Conservation (phyloP, 1,140 invertebrate genomes). For the Dreissena rostriformis region DNA sequence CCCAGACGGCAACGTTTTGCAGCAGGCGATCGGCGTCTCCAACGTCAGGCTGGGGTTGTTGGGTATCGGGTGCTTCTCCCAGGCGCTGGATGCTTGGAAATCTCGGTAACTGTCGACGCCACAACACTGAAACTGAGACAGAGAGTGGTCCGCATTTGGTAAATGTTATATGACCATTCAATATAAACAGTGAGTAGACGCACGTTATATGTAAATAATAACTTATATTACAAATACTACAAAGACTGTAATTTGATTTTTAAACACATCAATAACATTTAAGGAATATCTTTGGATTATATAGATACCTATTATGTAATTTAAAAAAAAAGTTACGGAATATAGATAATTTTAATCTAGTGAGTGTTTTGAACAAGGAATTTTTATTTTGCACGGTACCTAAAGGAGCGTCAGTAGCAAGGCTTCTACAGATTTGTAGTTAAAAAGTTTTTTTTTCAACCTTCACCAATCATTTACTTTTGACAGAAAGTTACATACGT, state of each 20-base stretch:
- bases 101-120: conserved; percentile 49
- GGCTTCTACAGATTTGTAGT: too few species aligned
- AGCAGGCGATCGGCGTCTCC: conserved; percentile 29
- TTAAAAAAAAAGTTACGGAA: too few species aligned
- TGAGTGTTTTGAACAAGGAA: too few species aligned
- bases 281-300: neutral
- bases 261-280: neutral
- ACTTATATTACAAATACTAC: neutral
- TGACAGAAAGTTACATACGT: too few species aligned
- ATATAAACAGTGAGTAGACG: neutral
- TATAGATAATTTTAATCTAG: too few species aligned
- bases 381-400: too few species aligned
- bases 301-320: neutral
- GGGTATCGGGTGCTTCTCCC: conserved; percentile 13
- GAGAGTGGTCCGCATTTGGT: neutral
- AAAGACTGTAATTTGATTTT: neutral
- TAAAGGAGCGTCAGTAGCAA: too few species aligned
- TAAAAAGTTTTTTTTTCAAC: too few species aligned
- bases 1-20: conserved; percentile 26
- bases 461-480: too few species aligned
- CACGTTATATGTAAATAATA: neutral
- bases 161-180: neutral
- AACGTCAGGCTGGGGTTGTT: neutral
- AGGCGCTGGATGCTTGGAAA: neutral
- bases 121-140: conserved; percentile 48